Evolutionary conservation across 2,113 vertebrate species (phyloP).

Genomic region (Xyliphius kryptos): DNA sequence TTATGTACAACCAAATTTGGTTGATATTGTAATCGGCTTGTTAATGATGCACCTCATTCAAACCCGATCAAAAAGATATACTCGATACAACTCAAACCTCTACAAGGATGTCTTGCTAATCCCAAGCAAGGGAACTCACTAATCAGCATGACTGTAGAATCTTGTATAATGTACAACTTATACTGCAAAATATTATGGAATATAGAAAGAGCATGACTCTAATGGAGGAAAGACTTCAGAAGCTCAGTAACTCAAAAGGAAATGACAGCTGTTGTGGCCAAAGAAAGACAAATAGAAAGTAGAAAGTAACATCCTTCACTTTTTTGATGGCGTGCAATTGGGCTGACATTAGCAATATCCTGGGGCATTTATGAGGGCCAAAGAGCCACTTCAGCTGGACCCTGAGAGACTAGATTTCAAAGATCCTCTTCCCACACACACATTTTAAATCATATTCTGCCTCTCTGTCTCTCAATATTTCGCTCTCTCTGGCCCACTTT

Average conservation of each 20-base stretch:
- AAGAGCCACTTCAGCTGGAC: conserved; percentile 38
- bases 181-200: conserved; percentile 2
- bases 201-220: background rate
- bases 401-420: conserved; percentile 36
- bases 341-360: conserved; percentile 34
- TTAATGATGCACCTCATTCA: too few species aligned
- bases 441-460: conserved; percentile 6
- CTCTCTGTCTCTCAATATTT: background rate
- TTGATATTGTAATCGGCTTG: too few species aligned
- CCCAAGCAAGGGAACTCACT: too few species aligned
- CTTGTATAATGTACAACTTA: too few species aligned
- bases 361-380: conserved; percentile 36
- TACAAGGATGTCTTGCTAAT: background rate
- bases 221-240: conserved; percentile 2
- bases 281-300: conserved; percentile 8
- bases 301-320: conserved; percentile 23
- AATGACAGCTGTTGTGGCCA: conserved; percentile 4
- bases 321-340: conserved; percentile 36
- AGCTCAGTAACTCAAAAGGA: background rate
- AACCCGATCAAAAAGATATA: too few species aligned
- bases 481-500: too few species aligned
- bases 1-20: too few species aligned
- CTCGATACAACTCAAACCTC: background rate
- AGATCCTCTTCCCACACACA: conserved; percentile 28
- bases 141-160: too few species aligned